These are phyloP conservation scores for Papio anubis DNA, from an alignment of 2,113 vertebrate species.

Conservation along the genomic window DNA sequence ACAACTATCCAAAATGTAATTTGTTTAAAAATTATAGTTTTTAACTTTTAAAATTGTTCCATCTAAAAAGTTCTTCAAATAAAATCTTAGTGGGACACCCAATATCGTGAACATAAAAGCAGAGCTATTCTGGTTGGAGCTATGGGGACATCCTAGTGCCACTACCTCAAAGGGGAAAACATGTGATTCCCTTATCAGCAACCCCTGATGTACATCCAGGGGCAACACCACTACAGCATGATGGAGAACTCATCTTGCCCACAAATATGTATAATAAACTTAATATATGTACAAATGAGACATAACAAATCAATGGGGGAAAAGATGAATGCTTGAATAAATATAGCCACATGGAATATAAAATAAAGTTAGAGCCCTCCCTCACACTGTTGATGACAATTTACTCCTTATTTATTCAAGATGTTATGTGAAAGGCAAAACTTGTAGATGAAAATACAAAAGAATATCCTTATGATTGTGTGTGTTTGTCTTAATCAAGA, in stretches of 20 bases:
- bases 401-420: slow-evolving; percentile 12
- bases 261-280: not conserved
- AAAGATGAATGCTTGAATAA: not conserved
- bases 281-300: not conserved
- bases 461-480: not conserved
- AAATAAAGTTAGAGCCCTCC: slow-evolving; percentile 16
- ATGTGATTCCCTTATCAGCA: not conserved
- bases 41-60: not conserved
- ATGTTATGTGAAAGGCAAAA: not conserved
- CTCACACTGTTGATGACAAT: slow-evolving; percentile 13
- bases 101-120: not conserved
- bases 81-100: not conserved
- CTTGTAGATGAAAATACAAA: not conserved
- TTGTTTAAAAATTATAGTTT: not conserved
- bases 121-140: not conserved
- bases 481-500: not conserved
- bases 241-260: not conserved
- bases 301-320: not conserved
- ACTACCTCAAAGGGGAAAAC: not conserved
- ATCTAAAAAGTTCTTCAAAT: not conserved
- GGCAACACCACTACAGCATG: not conserved
- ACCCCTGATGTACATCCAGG: not conserved
- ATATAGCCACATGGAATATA: not conserved
- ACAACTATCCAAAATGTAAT: slow-evolving; percentile 22
- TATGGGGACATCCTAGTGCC: not conserved